Conservation (phyloP, 2,888 invertebrate genomes). For the Erebia aethiops region DNA sequence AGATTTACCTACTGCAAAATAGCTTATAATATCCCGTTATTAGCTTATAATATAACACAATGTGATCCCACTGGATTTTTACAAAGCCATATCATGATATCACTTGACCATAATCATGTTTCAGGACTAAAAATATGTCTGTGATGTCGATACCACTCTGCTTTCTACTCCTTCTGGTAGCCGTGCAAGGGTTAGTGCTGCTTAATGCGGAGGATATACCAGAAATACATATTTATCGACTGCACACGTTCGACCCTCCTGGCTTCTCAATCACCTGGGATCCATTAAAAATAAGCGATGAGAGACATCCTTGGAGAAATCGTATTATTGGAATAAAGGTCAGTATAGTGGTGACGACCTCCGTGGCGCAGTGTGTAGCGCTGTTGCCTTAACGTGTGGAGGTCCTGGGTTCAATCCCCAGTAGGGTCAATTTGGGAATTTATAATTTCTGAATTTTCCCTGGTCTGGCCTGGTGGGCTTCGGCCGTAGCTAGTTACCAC, state of each 20-base stretch:
- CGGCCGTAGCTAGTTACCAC: no score
- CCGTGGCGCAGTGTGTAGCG: no score
- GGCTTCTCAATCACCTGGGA: slow-evolving; percentile 2
- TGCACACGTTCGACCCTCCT: neutral
- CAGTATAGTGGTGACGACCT: neutral
- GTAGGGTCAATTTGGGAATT: no score
- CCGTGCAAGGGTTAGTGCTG: neutral
- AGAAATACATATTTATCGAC: neutral
- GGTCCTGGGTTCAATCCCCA: no score
- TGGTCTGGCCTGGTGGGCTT: no score
- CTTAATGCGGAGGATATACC: neutral
- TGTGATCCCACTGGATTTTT: neutral
- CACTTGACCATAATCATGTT: neutral
- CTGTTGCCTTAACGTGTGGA: no score
- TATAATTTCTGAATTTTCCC: no score
- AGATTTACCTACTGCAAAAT: no score
- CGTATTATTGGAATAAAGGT: slow-evolving; percentile 15
- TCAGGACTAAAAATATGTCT: neutral
- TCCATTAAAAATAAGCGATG: neutral
- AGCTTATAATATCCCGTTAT: no score
- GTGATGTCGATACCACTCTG: no score
- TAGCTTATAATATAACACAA: no score
- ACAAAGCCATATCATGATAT: no score
- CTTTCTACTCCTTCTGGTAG: neutral
- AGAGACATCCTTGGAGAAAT: neutral